Evolutionary conservation across 2,888 invertebrate species (phyloP), one percentile per base, ranked within the genome.

Genomic region (Napeogenes sylphis): DNA sequence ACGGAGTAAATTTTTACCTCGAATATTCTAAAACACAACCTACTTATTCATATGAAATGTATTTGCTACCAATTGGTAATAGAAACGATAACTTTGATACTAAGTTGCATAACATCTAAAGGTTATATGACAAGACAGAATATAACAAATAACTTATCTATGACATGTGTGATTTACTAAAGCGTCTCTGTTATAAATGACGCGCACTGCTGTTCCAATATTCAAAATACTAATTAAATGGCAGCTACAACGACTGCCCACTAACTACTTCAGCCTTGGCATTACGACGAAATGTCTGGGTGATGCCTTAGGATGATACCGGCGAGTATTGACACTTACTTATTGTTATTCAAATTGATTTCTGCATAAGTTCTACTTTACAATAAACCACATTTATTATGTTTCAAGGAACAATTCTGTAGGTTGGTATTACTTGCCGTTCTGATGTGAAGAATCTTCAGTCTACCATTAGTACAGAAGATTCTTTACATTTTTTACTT

Each of bases 241-340:
- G 60, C 62, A 73, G 75, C 78, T 74, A 87, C 83, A 84, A 84
- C 83, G 72, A 80, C 85, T 76, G 78, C 87, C 87, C 85, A 89
- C 87, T 70, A 65, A 72, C 71, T 73, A 70, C 66, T 73, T 65
- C 67, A 78, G 77, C 89, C 90, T 89, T 90, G 90, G 85, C 89
- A 90, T 90, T 90, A 82, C 77, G 71, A 68, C 68, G 60, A 73
- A 73, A 72, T 72, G 77, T 73, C 76, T 76, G 72, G 82, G 81
- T 82, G 89, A 89, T 89, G 80, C 82, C 76, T 77, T 72, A 73
- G 77, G 87, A 87, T 80, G 87, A 87, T 87, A 85, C 78, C 76
- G 74, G 73, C 75, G 68, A 77, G 83, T 82, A 82, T 76, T 82
- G 84, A 82, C 80, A 76, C 71, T 71, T 69, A 47, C 61, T 59